phyloP scores from a whole-genome alignment of 2,113 vertebrate species.

The Gopherus flavomarginatus region DNA sequence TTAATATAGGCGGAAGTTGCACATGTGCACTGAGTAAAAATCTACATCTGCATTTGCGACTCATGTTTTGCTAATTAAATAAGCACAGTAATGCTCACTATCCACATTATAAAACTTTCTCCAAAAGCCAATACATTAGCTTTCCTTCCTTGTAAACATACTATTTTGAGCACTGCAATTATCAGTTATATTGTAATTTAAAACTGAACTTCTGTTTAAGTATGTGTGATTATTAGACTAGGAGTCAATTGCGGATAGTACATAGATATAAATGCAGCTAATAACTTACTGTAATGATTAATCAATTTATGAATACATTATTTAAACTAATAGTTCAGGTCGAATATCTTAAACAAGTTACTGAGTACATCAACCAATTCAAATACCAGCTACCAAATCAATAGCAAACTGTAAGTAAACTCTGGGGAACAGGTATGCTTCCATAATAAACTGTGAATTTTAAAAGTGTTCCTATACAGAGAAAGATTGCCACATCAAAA shows the following conservation, averaged over 20 bases:
- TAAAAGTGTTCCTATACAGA: conserved; percentile 57
- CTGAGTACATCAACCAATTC: conserved; percentile 92
- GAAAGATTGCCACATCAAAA: conserved; percentile 57
- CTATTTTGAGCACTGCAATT: conserved; percentile 34
- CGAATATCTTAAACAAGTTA: conserved; percentile 92
- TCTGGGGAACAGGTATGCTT: conserved; percentile 83
- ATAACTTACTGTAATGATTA: conserved; percentile 96
- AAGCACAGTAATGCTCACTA: conserved; percentile 16
- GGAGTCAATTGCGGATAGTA: conserved; percentile 77
- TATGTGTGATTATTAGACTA: conserved; percentile 75
- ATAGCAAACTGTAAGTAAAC: conserved; percentile 92
- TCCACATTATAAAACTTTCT: conserved; percentile 31
- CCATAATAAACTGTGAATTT: conserved; percentile 71
- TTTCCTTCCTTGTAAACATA: conserved; percentile 39
- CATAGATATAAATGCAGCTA: conserved; percentile 90
- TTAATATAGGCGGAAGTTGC: not conserved
- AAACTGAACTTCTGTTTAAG: conserved; percentile 76
- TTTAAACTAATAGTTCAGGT: conserved; percentile 96
- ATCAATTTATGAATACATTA: conserved; percentile 99
- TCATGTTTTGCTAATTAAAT: conserved; percentile 15
- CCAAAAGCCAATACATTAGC: not conserved
- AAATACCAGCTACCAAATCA: conserved; percentile 90
- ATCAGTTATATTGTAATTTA: conserved; percentile 56
- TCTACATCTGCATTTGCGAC: conserved; percentile 32
- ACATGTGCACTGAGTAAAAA: not conserved